Conservation (phyloP, 2,888 invertebrate species). For the Cerceris ruficornis region DNA sequence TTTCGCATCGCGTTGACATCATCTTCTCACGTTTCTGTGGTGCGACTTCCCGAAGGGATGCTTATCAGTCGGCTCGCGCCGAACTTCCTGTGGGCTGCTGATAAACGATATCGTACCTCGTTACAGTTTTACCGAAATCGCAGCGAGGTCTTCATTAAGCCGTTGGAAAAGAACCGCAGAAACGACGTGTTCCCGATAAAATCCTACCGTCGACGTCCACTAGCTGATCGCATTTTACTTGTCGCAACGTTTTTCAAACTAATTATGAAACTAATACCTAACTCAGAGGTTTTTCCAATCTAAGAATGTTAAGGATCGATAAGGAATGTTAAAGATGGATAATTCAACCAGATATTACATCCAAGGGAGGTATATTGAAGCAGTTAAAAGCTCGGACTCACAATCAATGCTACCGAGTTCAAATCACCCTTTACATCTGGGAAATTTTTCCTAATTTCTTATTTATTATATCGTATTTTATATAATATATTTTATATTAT, state of each 20-base stretch:
- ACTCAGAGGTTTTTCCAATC: too few relatives aligned
- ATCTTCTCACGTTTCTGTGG: slow-evolving; percentile 10
- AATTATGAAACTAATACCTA: neutral
- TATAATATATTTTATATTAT: too few relatives aligned
- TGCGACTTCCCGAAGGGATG: neutral
- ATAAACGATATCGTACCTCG: slow-evolving; percentile 59
- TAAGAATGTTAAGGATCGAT: too few relatives aligned
- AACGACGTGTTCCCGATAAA: slow-evolving; percentile 37
- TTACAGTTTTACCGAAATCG: slow-evolving; percentile 43
- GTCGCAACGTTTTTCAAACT: slow-evolving; percentile 2
- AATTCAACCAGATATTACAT: too few relatives aligned
- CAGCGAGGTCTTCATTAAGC: slow-evolving; percentile 25
- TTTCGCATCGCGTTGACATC: neutral
- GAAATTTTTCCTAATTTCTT: too few relatives aligned
- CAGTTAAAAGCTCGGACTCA: too few relatives aligned
- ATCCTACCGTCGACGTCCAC: neutral
- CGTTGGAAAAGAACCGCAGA: slow-evolving; percentile 28
- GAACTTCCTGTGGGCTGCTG: slow-evolving; percentile 60
- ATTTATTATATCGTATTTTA: too few relatives aligned
- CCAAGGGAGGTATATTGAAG: too few relatives aligned
- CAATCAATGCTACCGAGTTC: too few relatives aligned
- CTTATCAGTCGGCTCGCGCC: slow-evolving; percentile 39
- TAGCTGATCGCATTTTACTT: too few relatives aligned
- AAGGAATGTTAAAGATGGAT: too few relatives aligned
- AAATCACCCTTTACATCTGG: too few relatives aligned